phyloP scores from a whole-genome alignment of 2,888 invertebrate species.

The Clusia tigrina region DNA sequence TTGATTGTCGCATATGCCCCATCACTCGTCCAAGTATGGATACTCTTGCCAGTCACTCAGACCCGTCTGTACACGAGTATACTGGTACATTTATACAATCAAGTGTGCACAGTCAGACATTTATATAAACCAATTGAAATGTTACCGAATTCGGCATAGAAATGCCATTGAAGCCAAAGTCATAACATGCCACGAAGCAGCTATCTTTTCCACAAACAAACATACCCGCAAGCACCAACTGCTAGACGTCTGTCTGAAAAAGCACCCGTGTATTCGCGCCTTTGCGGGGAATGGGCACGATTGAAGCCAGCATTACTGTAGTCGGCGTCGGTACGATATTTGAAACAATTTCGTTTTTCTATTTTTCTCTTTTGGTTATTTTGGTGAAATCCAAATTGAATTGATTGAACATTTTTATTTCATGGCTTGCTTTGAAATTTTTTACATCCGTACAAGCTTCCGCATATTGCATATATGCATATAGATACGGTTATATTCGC shows the following conservation, averaged over 20 bases:
- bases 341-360: neutral
- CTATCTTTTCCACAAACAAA: conserved; percentile 37
- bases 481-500: neutral
- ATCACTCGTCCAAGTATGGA: neutral
- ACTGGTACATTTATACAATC: neutral
- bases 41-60: neutral
- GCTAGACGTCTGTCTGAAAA: conserved; percentile 11
- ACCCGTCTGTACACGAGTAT: neutral
- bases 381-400: conserved; percentile 18
- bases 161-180: conserved; percentile 32
- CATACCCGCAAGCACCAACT: conserved; percentile 22
- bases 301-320: neutral
- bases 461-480: neutral
- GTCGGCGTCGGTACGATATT: neutral
- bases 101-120: conserved; percentile 3
- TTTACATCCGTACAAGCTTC: neutral
- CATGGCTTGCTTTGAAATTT: conserved; percentile 4
- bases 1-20: conserved; percentile 19
- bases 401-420: conserved; percentile 10
- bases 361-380: conserved; percentile 6
- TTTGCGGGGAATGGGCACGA: neutral
- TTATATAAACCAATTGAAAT: neutral
- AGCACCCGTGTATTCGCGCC: neutral
- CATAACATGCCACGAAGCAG: conserved; percentile 48
- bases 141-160: conserved; percentile 3